Evolutionary conservation across 2,113 vertebrate genomes (phyloP).

Genomic region (Cebus imitator): DNA sequence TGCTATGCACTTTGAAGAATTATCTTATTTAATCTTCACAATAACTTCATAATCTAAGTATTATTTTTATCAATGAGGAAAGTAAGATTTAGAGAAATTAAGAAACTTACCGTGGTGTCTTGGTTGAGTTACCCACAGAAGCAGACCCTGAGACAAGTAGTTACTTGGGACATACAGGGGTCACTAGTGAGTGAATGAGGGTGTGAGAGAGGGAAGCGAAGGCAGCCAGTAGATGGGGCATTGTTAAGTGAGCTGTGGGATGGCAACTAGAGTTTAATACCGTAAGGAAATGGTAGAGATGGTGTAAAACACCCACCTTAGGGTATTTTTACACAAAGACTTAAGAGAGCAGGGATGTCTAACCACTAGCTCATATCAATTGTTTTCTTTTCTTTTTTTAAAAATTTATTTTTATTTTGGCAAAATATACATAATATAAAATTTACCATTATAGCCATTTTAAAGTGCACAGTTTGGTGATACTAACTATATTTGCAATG

Average conservation of each 20-base stretch:
- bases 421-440: neutral
- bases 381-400: neutral
- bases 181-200: neutral
- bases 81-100: slow-evolving; percentile 1
- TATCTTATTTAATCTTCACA: slow-evolving; percentile 30
- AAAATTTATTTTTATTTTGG: neutral
- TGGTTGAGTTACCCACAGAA: neutral
- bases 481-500: neutral
- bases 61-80: neutral
- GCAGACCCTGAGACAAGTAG: neutral
- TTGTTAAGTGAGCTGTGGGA: neutral
- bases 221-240: neutral
- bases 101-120: neutral
- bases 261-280: neutral
- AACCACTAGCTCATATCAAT: neutral
- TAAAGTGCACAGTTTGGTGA: neutral
- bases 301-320: neutral
- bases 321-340: neutral
- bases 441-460: neutral
- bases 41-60: neutral
- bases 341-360: neutral
- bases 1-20: neutral
- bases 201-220: neutral
- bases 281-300: neutral
- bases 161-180: neutral